Conservation (phyloP, 2,113 vertebrate genomes). For the Solea solea region DNA sequence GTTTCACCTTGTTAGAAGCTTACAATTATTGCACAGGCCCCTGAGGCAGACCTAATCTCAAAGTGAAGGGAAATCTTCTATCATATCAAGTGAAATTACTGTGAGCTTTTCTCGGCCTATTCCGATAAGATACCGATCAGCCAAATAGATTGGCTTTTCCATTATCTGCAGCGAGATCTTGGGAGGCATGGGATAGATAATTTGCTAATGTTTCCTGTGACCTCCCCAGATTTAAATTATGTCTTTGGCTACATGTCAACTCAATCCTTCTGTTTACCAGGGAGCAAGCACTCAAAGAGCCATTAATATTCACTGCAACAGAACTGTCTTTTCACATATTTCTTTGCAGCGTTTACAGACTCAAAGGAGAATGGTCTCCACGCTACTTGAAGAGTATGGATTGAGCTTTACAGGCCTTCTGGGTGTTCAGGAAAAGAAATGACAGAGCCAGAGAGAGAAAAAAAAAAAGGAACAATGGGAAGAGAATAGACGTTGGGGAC, state of each 20-base stretch:
- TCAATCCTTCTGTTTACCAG: slow-evolving; percentile 76
- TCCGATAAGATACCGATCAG: slow-evolving; percentile 84
- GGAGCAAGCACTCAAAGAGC: slow-evolving; percentile 62
- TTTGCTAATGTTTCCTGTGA: slow-evolving; percentile 87
- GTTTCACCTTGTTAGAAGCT: slow-evolving; percentile 78
- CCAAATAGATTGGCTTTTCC: slow-evolving; percentile 83
- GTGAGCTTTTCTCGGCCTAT: slow-evolving; percentile 78
- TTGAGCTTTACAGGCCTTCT: slow-evolving; percentile 58
- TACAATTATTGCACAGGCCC: slow-evolving; percentile 75
- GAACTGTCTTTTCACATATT: slow-evolving; percentile 65
- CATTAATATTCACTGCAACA: slow-evolving; percentile 78
- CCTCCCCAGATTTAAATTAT: slow-evolving; percentile 83
- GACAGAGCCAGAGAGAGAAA: slow-evolving; percentile 42
- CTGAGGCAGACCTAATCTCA: slow-evolving; percentile 79
- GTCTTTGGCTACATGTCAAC: slow-evolving; percentile 80
- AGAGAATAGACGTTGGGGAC: slow-evolving; percentile 22
- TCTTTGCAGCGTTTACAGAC: slow-evolving; percentile 55
- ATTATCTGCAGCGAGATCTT: slow-evolving; percentile 80
- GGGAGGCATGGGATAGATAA: slow-evolving; percentile 80
- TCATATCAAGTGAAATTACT: slow-evolving; percentile 80
- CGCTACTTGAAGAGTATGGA: slow-evolving; percentile 59
- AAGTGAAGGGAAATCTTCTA: slow-evolving; percentile 81
- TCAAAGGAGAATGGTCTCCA: slow-evolving; percentile 46
- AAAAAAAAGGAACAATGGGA: slow-evolving; percentile 6
- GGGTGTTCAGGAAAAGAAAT: slow-evolving; percentile 52